phyloP scores from a whole-genome alignment of 2,797 vertebrate species.

The Coendou prehensilis region DNA sequence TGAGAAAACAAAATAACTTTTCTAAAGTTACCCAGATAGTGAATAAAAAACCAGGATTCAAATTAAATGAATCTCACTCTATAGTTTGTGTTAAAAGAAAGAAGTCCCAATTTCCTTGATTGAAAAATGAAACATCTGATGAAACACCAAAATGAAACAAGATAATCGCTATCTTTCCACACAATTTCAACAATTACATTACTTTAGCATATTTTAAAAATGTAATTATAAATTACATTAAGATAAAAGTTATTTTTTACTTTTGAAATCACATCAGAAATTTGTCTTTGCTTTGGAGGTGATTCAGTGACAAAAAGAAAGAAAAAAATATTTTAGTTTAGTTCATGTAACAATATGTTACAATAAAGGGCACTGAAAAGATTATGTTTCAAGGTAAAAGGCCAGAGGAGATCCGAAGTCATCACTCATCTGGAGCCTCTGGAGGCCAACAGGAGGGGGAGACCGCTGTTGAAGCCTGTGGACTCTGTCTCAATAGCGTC shows the following conservation, averaged over 20 bases:
- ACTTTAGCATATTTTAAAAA: neutral
- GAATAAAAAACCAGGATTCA: neutral
- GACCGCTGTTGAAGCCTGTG: neutral
- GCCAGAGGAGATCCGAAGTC: neutral
- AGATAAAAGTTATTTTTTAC: neutral
- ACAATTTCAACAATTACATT: neutral
- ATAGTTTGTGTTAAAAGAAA: neutral
- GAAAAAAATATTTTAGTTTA: neutral
- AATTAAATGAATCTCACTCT: neutral
- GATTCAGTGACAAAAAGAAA: neutral
- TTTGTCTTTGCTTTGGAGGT: neutral
- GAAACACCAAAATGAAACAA: neutral
- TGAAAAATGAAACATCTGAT: neutral
- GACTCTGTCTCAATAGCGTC: neutral
- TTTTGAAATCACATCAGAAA: neutral
- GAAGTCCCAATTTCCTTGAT: neutral
- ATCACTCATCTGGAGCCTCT: neutral
- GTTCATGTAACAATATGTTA: neutral
- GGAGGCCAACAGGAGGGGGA: neutral
- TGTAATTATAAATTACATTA: neutral
- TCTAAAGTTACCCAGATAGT: neutral
- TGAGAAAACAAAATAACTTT: slow-evolving; percentile 11
- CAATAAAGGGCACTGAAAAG: neutral
- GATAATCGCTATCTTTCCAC: neutral
- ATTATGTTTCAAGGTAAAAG: slow-evolving; percentile 8